phyloP scores from a whole-genome alignment of 1,140 invertebrate species.

The Acromyrmex echinatior region DNA sequence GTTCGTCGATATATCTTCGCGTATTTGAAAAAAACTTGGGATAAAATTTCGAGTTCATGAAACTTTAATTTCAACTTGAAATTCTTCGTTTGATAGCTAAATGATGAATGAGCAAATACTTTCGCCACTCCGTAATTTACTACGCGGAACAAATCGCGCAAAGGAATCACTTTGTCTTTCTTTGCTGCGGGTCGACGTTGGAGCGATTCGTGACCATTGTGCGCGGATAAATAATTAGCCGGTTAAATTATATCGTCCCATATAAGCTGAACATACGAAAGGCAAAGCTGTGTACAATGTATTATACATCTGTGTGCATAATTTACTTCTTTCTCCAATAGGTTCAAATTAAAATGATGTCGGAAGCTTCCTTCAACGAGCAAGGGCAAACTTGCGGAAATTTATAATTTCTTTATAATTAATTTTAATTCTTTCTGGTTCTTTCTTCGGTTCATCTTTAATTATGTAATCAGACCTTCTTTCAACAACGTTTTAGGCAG shows the following conservation, averaged over 20 bases:
- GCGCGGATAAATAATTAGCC: slow-evolving; percentile 36
- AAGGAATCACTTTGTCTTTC: slow-evolving; percentile 16
- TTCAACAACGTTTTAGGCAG: background rate
- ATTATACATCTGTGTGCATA: background rate
- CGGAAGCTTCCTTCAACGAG: background rate
- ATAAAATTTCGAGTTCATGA: slow-evolving; percentile 40
- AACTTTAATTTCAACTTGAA: slow-evolving; percentile 40
- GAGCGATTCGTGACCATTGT: slow-evolving; percentile 18
- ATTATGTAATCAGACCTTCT: slow-evolving; percentile 4
- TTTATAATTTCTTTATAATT: slow-evolving; percentile 14
- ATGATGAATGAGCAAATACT: slow-evolving; percentile 39
- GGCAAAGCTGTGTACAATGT: background rate
- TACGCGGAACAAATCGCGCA: slow-evolving; percentile 5
- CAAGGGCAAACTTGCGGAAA: slow-evolving; percentile 15
- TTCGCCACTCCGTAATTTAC: background rate
- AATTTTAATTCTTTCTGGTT: slow-evolving; percentile 49
- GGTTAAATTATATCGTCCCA: slow-evolving; percentile 8
- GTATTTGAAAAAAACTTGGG: background rate
- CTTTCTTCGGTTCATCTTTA: background rate
- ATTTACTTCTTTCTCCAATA: slow-evolving; percentile 9
- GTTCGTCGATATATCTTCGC: background rate
- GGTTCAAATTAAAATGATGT: slow-evolving; percentile 7
- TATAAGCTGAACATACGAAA: slow-evolving; percentile 10
- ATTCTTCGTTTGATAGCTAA: slow-evolving; percentile 37
- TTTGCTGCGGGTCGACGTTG: background rate